Conservation (phyloP, 2,888 invertebrate genomes). For the Agrotis ipsilon region DNA sequence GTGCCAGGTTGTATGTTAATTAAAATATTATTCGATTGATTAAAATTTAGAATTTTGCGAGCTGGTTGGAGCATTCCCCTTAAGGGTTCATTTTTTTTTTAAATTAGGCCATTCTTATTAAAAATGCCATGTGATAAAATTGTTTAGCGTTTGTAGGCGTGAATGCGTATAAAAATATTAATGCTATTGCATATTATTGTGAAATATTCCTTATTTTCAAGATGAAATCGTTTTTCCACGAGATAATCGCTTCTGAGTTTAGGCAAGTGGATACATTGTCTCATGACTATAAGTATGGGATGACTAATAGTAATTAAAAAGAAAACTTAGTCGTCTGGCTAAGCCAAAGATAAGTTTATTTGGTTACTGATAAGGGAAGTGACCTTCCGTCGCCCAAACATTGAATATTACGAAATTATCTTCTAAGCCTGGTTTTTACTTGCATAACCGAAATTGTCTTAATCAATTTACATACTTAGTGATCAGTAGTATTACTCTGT, state of each 20-base stretch:
- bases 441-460: background rate
- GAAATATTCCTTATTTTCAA: background rate
- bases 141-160: too few species aligned
- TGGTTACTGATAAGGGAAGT: constrained; percentile 27
- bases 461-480: background rate
- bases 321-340: constrained; percentile 3
- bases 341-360: constrained; percentile 44
- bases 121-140: too few species aligned
- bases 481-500: too few species aligned
- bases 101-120: too few species aligned
- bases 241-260: background rate
- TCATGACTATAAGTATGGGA: constrained; percentile 1
- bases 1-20: too few species aligned
- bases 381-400: constrained; percentile 23
- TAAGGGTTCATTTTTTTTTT: too few species aligned
- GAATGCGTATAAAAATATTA: too few species aligned
- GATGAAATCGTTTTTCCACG: background rate
- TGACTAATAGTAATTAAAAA: constrained; percentile 35
- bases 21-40: too few species aligned
- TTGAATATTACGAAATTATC: constrained; percentile 11
- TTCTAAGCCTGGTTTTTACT: background rate
- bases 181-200: background rate
- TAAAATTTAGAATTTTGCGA: too few species aligned
- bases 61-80: too few species aligned
- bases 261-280: background rate